A percentile compares a stretch with the other conserved stretches of the same genome.
These are phyloP conservation scores for Trachurus trachurus DNA, from an alignment of 2,797 vertebrate species.

Conservation along the genomic window DNA sequence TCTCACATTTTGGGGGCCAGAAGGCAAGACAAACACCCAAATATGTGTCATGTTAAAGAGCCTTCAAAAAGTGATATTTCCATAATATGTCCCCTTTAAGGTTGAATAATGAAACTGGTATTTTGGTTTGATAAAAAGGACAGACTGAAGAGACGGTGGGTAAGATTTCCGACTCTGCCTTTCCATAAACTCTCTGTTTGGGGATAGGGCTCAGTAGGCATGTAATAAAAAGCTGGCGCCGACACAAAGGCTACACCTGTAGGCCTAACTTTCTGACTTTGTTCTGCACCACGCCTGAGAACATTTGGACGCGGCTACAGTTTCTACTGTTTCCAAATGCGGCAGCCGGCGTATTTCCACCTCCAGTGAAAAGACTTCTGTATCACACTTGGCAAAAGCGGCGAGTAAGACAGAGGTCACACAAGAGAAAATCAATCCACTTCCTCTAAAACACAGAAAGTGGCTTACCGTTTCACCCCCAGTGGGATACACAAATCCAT, in stretches of 20 bases:
- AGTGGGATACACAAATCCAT: constrained; percentile 72
- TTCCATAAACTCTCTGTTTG: neutral
- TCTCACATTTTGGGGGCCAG: no score
- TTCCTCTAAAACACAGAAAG: constrained; percentile 79
- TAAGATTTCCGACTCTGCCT: neutral
- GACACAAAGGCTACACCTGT: constrained; percentile 43
- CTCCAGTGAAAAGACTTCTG: constrained; percentile 76
- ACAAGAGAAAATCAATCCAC: constrained; percentile 81
- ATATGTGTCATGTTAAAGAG: no score
- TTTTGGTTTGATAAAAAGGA: no score
- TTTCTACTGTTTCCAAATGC: constrained; percentile 49
- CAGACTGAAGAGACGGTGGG: neutral
- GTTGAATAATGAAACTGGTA: no score
- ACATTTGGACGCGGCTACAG: constrained; percentile 47
- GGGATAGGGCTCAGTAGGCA: neutral
- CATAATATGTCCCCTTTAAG: no score
- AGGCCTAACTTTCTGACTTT: constrained; percentile 27
- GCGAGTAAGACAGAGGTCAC: constrained; percentile 76
- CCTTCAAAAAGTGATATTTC: no score
- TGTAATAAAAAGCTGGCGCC: constrained; percentile 39
- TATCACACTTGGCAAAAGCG: constrained; percentile 66
- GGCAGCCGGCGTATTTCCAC: constrained; percentile 59
- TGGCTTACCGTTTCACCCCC: constrained; percentile 76
- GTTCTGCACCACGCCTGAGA: constrained; percentile 42
- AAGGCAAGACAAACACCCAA: no score